Base-by-base conservation (phyloP, 2,113 vertebrate species). In the Spea multiplicata region DNA sequence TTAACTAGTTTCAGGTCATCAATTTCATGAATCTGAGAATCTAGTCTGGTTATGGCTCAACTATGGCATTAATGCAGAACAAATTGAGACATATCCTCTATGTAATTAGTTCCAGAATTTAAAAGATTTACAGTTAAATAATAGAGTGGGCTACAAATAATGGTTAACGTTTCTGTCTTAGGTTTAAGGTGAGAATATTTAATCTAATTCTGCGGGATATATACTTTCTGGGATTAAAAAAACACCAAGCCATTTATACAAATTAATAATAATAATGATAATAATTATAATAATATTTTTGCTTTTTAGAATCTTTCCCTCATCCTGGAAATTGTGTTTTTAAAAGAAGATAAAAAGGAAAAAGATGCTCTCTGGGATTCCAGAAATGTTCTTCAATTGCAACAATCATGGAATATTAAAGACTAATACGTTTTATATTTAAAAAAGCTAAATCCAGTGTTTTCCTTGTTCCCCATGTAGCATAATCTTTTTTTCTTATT, bases 71-170 rank as follows among this genome's bases (percentile, higher is more conserved):
- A 93, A 91, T 87, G 90, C 88, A 90, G 90, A 93, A 95, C 94
- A 95, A 94, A 94, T 95, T 94, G 93, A 95, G 93, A 95, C 90
- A 89, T 92, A 93, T 95, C 91, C 92, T 89, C 88, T 90, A 82
- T 83, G 88, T 94, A 93, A 94, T 93, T 92, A 92, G 92, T 92
- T 92, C 91, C 92, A 94, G 91, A 90, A 90, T 91, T 90, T 81
- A 85, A 74, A 82, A 92, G 88, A 92, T 93, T 93, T 92, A 92
- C 87, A 86, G 88, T 85, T 83, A 83, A 86, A 86, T 90, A 91
- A 91, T 90, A 88, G 88, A 83, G 78, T 47, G 67, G 81, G 83
- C 76, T 66, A 82, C 73, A 83, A 81, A 66, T 81, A 83, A 81
- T 83, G 66, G 79, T 76, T 83, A 78, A 76, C 4, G 70, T 66